Evolutionary conservation across 2,888 invertebrate genomes (phyloP), one percentile per base, ranked within the genome.

Genomic region (Magallana nippona): DNA sequence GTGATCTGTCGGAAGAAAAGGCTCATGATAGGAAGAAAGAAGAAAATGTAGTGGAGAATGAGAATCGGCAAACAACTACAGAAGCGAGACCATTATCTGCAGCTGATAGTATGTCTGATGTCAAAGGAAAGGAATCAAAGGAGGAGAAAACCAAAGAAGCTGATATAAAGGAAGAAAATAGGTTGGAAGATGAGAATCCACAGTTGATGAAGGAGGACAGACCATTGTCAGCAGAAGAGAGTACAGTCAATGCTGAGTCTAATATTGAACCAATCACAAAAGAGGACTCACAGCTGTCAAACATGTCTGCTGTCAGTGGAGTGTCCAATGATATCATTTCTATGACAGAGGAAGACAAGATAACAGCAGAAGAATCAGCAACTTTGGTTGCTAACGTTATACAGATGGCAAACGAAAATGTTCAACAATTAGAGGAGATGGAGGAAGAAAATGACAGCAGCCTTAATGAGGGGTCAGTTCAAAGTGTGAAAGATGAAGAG

Each of bases 391-490:
- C 82, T 63, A 19, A 44, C 22, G 71, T 82, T 3, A 71, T 82
- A 10, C 22, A 27, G n/a, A 56, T 71, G 27, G 82, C 82, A 55
- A 55, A 82, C 10, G 82, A 82, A 82, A 71, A 82, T 1, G 71
- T 82, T 27, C 63, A 71, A 22, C 82, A 82, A 32, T 11, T 81
- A 0, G 60, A 81, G 44, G 55, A 81, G 10, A 56, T 63, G 56
- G 82, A 82, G 13, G 82, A 82, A 55, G 82, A 82, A 22, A 71
- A 71, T 27, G 71, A 71, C 71, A 71, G 71, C 71, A 71, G 71
- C 32, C 71, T 71, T 1, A 32, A 71, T 13, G 71, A 71, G 71
- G 71, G 71, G 27, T 71, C 71, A 27, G 32, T 71, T 27, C 22
- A 71, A 27, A 71, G 71, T 71, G 71, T 71, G 27, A 71, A 27